Evolutionary conservation across 2,113 vertebrate genomes (phyloP).

Genomic region (Anhinga rufa): DNA sequence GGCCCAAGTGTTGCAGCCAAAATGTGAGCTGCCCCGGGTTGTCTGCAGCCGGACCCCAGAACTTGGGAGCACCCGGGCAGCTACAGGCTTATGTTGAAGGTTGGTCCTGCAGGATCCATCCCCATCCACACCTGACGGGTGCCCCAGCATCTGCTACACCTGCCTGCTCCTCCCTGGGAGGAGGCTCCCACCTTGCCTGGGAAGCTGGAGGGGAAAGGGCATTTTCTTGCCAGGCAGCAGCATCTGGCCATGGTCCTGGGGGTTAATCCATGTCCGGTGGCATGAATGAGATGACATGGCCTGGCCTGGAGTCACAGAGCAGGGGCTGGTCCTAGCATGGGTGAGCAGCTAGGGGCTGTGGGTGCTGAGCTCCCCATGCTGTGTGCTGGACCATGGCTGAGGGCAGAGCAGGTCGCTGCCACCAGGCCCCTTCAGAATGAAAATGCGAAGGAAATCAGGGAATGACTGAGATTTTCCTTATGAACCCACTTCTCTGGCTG

Average conservation of each 20-base stretch:
- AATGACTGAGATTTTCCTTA: not conserved
- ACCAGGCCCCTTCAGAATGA: not conserved
- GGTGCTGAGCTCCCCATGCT: not conserved
- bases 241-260: not conserved
- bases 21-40: not conserved
- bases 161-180: not conserved
- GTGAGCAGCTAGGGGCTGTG: not conserved
- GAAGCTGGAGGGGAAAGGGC: not conserved
- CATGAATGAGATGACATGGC: not conserved
- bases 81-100: not conserved
- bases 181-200: not conserved
- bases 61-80: not conserved
- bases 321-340: not conserved
- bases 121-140: not conserved
- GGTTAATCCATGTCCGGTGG: not conserved
- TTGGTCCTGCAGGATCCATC: not conserved
- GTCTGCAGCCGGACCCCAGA: not conserved
- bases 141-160: not conserved
- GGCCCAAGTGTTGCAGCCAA: not conserved
- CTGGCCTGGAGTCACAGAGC: not conserved
- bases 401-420: not conserved
- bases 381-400: fast-evolving
- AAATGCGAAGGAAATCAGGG: not conserved
- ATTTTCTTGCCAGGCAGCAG: not conserved
- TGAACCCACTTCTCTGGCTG: not conserved